phyloP scores from a whole-genome alignment of 2,888 invertebrate genomes.

The Orchesellides sinensis region DNA sequence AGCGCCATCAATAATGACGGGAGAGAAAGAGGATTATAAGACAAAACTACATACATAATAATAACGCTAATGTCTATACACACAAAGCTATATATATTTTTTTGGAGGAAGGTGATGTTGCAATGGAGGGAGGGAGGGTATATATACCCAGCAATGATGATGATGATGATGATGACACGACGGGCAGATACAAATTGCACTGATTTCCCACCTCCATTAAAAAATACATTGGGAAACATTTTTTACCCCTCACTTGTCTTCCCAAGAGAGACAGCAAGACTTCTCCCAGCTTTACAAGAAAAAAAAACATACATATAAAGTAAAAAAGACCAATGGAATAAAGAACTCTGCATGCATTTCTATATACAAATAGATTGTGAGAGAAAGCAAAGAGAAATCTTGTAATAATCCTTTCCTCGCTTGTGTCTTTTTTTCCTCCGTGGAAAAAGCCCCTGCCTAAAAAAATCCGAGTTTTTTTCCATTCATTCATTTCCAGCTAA shows the following conservation, averaged over 20 bases:
- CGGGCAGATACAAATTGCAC: constrained; percentile 69
- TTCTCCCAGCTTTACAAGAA: background rate
- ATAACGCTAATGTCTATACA: background rate
- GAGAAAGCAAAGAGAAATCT: constrained; percentile 15
- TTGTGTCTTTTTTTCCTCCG: background rate
- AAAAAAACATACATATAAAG: constrained; percentile 5
- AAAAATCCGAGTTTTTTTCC: background rate
- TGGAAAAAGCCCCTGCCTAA: background rate
- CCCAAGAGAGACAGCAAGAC: constrained; percentile 5
- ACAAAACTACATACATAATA: background rate
- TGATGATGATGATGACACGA: constrained; percentile 51
- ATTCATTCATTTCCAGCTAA: too few species aligned
- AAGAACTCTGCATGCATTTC: background rate
- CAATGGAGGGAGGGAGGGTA: background rate
- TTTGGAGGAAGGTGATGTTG: background rate
- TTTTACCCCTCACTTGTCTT: constrained; percentile 33
- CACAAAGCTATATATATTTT: background rate
- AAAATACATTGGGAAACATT: constrained; percentile 65
- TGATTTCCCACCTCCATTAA: constrained; percentile 70
- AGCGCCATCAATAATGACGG: constrained; percentile 59
- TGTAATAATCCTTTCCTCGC: constrained; percentile 20
- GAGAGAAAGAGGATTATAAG: constrained; percentile 9
- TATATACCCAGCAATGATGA: background rate
- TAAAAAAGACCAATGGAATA: background rate
- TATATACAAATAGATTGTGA: too few species aligned